Evolutionary conservation across 1,140 invertebrate species (phyloP), one percentile per base, ranked within the genome.

Genomic region (Drosophila takahashii): DNA sequence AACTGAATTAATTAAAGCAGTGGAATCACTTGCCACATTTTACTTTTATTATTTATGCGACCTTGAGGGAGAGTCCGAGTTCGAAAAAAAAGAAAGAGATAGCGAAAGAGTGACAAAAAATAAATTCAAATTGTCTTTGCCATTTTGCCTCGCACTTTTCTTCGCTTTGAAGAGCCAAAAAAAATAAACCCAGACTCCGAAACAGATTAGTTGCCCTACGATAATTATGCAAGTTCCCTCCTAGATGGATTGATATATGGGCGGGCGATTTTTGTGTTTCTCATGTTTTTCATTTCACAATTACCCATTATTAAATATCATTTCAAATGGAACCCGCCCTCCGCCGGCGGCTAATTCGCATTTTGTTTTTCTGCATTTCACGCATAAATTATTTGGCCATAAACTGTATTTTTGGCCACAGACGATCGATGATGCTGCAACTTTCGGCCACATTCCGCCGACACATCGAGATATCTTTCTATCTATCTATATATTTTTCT

Each of bases 1-100:
- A 89, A 89, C 84, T 89, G 79, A 89, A 90, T 89, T 89, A 89
- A 89, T 89, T 90, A 89, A 67, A 77, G 62, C 70, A 47, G 60
- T 58, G 44, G 77, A 85, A 72, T 71, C 84, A 70, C 69, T 89
- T 87, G 83, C 75, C 75, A 69, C 64, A 77, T 77, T 77, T 70
- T 65, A 50, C 53, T 48, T 44, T 69, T 80, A 81, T 81, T 81
- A 79, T 64, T 61, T 45, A 45, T 48, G 57, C 83, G 83, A 87
- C 83, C 83, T 87, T 87, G 83, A 87, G 66, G 39, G 67, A 79
- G 84, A 77, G 67, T 61, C 65, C 59, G 59, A 27, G 44, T 39
- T 10, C 45, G 4, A 2, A 48, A 48, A 32, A 48, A 27, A n/a
- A 27, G 10, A 44, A 10, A 70, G 32, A 50, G 47, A 37, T 15